Conservation (phyloP, 2,888 invertebrate genomes). For the Melikaiella ostensackeni region DNA sequence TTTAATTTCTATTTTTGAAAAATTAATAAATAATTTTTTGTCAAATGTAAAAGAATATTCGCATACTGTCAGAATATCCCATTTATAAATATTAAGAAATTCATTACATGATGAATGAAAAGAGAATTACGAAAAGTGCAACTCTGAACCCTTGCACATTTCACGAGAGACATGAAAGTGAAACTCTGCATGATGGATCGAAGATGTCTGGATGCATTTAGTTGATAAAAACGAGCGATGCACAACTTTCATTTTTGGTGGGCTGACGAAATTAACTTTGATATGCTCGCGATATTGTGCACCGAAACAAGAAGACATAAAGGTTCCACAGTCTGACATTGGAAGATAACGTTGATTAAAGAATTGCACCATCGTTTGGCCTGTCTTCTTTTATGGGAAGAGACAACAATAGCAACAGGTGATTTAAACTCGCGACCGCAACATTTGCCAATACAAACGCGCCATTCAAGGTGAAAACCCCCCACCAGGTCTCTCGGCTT, state of each 20-base stretch:
- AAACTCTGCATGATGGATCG: constrained; percentile 42
- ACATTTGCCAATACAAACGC: constrained; percentile 77
- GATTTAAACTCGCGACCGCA: constrained; percentile 73
- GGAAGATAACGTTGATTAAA: constrained; percentile 44
- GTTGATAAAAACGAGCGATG: constrained; percentile 46
- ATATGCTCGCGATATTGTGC: constrained; percentile 57
- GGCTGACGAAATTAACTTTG: constrained; percentile 69
- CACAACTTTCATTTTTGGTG: constrained; percentile 61
- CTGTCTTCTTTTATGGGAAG: constrained; percentile 22
- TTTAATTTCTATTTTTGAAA: no score
- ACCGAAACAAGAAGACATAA: constrained; percentile 55
- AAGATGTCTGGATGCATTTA: constrained; percentile 47
- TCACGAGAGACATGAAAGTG: constrained; percentile 33
- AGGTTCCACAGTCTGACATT: constrained; percentile 56
- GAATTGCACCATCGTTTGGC: constrained; percentile 26
- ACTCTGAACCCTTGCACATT: neutral
- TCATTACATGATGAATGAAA: neutral
- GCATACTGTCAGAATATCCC: neutral
- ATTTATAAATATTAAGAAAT: constrained; percentile 1
- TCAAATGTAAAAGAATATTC: neutral
- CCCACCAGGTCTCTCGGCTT: constrained; percentile 58
- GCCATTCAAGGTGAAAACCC: constrained; percentile 73
- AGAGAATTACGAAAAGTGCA: neutral
- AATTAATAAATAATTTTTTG: neutral
- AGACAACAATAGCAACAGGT: constrained; percentile 54